Percentiles rank a stretch among this genome's conserved stretches.
Conservation (phyloP, 2,113 vertebrate genomes). For the Hepsetus odoe region DNA sequence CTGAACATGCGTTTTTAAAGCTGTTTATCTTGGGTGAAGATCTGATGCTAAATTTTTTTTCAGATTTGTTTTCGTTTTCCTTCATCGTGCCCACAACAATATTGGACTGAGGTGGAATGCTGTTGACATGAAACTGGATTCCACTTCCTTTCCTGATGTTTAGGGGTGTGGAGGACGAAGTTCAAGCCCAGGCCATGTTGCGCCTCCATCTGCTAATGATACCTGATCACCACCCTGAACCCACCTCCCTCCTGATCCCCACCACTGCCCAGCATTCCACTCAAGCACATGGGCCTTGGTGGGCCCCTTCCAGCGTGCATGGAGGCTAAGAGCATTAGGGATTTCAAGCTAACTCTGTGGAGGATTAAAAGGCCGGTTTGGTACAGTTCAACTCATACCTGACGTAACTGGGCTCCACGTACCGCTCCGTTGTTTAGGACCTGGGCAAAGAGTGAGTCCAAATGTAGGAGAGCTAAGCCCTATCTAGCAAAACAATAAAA, state of each 20-base stretch:
- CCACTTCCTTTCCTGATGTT: neutral
- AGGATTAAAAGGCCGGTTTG: conserved; percentile 15
- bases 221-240: neutral
- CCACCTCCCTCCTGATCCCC: neutral
- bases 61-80: conserved; percentile 7
- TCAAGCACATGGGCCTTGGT: conserved; percentile 16
- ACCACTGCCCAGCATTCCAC: conserved; percentile 10
- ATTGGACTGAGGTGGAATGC: conserved; percentile 24
- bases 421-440: neutral
- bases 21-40: conserved; percentile 33
- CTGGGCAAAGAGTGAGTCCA: neutral
- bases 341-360: conserved; percentile 9
- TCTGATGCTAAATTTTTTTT: conserved; percentile 7
- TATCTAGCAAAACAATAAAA: neutral
- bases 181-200: conserved; percentile 21
- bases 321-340: conserved; percentile 26
- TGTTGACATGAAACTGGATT: conserved; percentile 25
- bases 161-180: neutral
- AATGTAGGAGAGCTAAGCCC: neutral
- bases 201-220: conserved; percentile 9
- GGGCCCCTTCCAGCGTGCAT: neutral
- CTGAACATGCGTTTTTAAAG: conserved; percentile 38
- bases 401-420: neutral
- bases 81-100: conserved; percentile 8
- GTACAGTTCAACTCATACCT: conserved; percentile 13